These are phyloP conservation scores for Chinchilla lanigera DNA, from an alignment of 2,113 vertebrate genomes.

Conservation along the genomic window DNA sequence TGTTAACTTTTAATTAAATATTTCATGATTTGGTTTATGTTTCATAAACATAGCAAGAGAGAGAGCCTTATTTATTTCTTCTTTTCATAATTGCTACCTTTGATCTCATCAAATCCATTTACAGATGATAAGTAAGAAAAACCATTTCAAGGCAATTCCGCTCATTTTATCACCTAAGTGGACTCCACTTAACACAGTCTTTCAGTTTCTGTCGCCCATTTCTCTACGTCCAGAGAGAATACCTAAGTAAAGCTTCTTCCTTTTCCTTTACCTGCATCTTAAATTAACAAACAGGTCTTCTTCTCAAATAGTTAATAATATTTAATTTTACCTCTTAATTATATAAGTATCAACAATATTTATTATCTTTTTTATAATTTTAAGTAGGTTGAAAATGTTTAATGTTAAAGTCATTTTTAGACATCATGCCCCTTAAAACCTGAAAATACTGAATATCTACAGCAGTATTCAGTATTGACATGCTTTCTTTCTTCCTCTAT, in stretches of 20 bases:
- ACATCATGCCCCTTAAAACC: background rate
- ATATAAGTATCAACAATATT: background rate
- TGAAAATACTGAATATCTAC: background rate
- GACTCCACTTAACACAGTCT: background rate
- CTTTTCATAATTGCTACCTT: slow-evolving; percentile 23
- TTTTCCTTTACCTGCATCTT: background rate
- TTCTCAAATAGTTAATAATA: background rate
- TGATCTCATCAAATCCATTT: slow-evolving; percentile 41
- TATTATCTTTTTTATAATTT: background rate
- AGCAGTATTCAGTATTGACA: background rate
- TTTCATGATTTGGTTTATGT: background rate
- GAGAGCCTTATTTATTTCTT: background rate
- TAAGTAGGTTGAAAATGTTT: background rate
- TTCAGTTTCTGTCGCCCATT: slow-evolving; percentile 20
- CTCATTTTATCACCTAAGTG: slow-evolving; percentile 3
- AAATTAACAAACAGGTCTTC: background rate
- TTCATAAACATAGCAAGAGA: background rate
- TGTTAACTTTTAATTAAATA: background rate
- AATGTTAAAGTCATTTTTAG: background rate
- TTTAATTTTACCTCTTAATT: background rate
- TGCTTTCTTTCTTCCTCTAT: background rate
- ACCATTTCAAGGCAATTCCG: slow-evolving; percentile 1
- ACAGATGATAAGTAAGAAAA: slow-evolving; percentile 30
- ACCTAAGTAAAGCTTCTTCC: background rate
- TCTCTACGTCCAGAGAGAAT: slow-evolving; percentile 42